Evolutionary conservation across 2,113 vertebrate genomes (phyloP), one percentile per base, ranked within the genome.

Genomic region (Tyto alba): DNA sequence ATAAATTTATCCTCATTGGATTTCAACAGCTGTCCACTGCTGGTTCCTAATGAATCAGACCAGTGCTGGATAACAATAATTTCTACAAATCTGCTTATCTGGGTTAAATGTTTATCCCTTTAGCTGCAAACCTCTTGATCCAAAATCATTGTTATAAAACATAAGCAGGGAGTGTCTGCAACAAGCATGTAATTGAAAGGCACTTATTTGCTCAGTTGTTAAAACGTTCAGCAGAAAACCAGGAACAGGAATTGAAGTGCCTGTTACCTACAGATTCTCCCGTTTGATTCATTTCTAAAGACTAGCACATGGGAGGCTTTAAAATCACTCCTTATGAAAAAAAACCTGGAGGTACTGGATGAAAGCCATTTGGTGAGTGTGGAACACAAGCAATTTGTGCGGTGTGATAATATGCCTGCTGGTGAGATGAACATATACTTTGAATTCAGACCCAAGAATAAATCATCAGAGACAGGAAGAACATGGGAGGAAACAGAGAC

Each of bases 31-130:
- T 66, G 17, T 91, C 96, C 88, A 56, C 30, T 82, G 94, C 95
- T 66, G 87, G 62, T 89, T 91, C 93, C 91, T 95, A 96, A 92
- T 94, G 38, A 89, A 89, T 86, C 85, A 82, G 85, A 89, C 55
- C 72, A 15, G 82, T 91, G 87, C 69, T 38, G 57, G 95, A 92
- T 96, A 96, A 96, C 56, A 77, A 90, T 85, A 85, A 96, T 96
- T 96, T 97, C 85, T 64, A 64, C 69, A 94, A 87, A 97, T 96
- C 93, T 95, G 88, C 92, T 96, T 96, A 95, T 92, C 96, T 76
- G 88, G 77, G 63, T 89, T 92, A 74, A 96, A 93, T 77, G 78
- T 95, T 95, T 88, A 96, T 93, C 64, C 91, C 48, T 96, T 96
- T 97, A 75, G 84, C 88, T 87, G 95, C 92, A 94, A 87, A 92